phyloP scores from a whole-genome alignment of 2,797 vertebrate species.

The Lepidocolaptes lacrymiger region DNA sequence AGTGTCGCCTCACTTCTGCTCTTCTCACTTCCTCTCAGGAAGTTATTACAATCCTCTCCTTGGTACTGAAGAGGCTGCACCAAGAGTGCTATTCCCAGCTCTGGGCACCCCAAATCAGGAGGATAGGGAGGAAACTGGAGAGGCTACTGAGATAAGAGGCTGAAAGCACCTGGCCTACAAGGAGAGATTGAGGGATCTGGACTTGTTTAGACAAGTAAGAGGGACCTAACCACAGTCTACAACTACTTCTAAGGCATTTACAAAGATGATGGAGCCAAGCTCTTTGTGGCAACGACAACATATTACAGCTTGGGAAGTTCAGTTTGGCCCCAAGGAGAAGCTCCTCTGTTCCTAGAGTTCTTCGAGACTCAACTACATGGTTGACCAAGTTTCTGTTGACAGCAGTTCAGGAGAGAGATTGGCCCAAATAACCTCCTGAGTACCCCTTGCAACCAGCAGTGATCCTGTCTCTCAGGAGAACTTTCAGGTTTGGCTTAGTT shows the following conservation, averaged over 20 bases:
- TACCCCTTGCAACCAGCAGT: background rate
- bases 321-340: background rate
- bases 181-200: background rate
- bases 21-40: fast-evolving
- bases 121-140: background rate
- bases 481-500: background rate
- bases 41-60: background rate
- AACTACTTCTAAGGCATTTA: background rate
- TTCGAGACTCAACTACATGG: background rate
- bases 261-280: background rate
- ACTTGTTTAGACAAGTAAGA: background rate
- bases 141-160: background rate
- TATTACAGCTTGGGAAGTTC: background rate
- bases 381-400: background rate
- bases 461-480: background rate
- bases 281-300: fast-evolving
- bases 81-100: background rate
- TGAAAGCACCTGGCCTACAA: background rate
- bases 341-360: background rate
- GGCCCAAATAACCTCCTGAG: background rate
- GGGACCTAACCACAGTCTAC: background rate
- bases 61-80: background rate
- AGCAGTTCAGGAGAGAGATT: background rate
- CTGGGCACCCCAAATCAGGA: background rate
- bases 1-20: background rate